Evolutionary conservation across 2,888 invertebrate species (phyloP), one percentile per base, ranked within the genome.

Genomic region (Pardosa pseudoannulata): DNA sequence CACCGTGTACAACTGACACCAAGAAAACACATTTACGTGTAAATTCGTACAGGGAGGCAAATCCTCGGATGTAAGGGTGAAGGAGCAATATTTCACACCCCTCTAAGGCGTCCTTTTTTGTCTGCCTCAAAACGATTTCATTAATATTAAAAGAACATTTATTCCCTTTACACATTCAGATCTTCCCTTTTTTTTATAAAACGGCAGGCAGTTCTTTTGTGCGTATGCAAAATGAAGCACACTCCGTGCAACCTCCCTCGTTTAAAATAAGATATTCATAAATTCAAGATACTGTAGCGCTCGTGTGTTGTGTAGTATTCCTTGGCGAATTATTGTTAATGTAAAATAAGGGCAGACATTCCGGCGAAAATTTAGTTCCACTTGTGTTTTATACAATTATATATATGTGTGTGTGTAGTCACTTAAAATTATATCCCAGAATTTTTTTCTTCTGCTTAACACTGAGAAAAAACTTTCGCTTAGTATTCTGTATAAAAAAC

Each of bases 61-160:
- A 19, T 7, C 46, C 7, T 13, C 6, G 56, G 23, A 56, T 2
- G n/a, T 13, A 56, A 56, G 56, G 23, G 23, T 2, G n/a, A 16
- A 56, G 23, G 23, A 56, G 9, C n/a, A 23, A 56, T 23, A 56
- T 56, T 23, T 56, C 1, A 6, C 23, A 56, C 23, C 23, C 56
- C 23, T 56, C 6, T 1, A 7, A 36, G 5, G 36, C 9, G 9
- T 36, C 36, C 36, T 7, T 36, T 36, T 36, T 5, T 36, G 36
- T 5, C 36, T 7, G 5, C 9, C 36, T 5, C 36, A 7, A 46
- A n/a, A n/a, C 46, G 65, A 68, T 70, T 74, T 67, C 68, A 62
- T 81, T 81, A 81, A 74, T 81, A 68, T 74, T 68, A 74, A n/a
- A 81, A 39, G 68, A 67, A 46, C 67, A 31, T 65, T 80, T 56